phyloP scores from a whole-genome alignment of 2,113 vertebrate genomes.

The Ceyx melanurus region DNA sequence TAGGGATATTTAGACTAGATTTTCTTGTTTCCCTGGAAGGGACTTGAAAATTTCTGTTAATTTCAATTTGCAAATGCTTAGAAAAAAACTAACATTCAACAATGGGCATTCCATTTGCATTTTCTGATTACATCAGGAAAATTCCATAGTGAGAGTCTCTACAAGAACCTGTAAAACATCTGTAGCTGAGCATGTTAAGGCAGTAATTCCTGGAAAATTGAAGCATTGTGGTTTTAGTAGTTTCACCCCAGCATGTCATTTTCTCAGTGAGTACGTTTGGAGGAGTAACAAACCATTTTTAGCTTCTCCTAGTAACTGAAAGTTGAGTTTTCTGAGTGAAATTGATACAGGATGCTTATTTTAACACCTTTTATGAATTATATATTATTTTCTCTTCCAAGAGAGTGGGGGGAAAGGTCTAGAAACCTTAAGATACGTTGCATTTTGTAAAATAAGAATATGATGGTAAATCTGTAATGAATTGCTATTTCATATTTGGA shows the following conservation, averaged over 20 bases:
- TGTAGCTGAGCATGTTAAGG: not conserved
- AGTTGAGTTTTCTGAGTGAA: not conserved
- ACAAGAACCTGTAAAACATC: not conserved
- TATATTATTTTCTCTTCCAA: not conserved
- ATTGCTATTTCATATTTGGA: not conserved
- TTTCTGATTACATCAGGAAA: not conserved
- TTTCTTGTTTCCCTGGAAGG: not conserved
- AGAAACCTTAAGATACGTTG: not conserved
- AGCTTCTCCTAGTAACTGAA: not conserved
- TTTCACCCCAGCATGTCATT: not conserved
- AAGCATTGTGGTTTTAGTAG: not conserved
- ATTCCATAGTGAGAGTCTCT: not conserved
- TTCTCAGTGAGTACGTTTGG: not conserved
- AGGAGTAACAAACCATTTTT: not conserved
- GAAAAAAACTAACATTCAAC: not conserved
- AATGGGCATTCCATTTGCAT: rapidly evolving
- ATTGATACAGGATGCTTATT: not conserved
- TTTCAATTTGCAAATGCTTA: not conserved
- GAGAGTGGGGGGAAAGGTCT: not conserved
- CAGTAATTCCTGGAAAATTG: not conserved
- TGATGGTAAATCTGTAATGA: not conserved
- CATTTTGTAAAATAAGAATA: not conserved
- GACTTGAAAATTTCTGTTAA: not conserved
- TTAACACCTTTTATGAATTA: not conserved
- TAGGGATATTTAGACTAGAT: not conserved